Evolutionary conservation across 2,888 invertebrate genomes (phyloP), one percentile per base, ranked within the genome.

Genomic region (Incurvaria masculella): DNA sequence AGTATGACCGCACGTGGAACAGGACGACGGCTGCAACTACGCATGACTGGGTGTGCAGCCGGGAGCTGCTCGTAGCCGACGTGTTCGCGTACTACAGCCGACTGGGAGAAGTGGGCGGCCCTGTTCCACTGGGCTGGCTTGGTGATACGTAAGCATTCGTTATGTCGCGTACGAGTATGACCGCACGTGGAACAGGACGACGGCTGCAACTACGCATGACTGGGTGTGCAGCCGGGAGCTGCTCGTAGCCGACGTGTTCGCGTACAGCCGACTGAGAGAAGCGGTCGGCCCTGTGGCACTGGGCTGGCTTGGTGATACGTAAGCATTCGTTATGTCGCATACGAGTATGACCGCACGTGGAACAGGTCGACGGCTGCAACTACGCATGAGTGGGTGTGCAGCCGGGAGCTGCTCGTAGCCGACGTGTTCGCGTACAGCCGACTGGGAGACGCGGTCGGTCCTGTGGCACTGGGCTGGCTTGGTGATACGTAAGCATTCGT

Each of bases 301-400:
- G 49, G 70, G 70, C 41, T 69, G 69, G 69, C 63, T 67, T 52
- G 69, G 69, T 44, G 71, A 71, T 47, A 51, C 57, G 71, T 71
- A 52, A 53, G 69, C n/a, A n/a, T n/a, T n/a, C n/a, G n/a, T n/a
- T n/a, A n/a, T n/a, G n/a, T n/a, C n/a, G n/a, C n/a, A n/a, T 70
- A 58, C 52, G 55, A 55, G 6, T 70, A 65, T 47, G 67, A 71
- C 44, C 60, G 50, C 42, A 69, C 64, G 26, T 70, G 71, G 71
- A 70, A 66, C 44, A 60, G 62, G 47, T 59, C 60, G 10, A 70
- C 71, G 2, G 56, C 65, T 18, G 53, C 68, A 19, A 61, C 67
- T 14, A 61, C 65, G 27, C 64, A 69, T 51, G 59, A 69, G 52
- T 71, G 71, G 71, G 68, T 71, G 6, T 71, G 70, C 49, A 58